A percentile compares a stretch with the other conserved stretches of the same genome.
Evolutionary conservation across 2,113 vertebrate genomes (phyloP).

Genomic region (Triplophysa tibetana): DNA sequence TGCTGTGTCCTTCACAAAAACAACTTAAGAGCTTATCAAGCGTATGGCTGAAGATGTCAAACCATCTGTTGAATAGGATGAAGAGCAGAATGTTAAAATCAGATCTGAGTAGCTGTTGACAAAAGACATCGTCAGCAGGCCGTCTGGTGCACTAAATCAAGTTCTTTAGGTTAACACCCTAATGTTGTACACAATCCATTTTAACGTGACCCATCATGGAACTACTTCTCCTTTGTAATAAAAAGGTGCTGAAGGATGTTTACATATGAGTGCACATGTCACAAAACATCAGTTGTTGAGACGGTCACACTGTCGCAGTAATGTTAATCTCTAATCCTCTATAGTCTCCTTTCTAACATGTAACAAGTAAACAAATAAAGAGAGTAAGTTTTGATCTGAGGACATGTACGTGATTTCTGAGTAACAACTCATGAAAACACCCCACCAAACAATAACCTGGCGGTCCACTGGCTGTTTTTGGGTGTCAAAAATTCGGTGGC

Average conservation of each 20-base stretch:
- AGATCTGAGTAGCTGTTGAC: conserved; percentile 4
- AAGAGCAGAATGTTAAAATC: background rate
- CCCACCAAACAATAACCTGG: no score
- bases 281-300: background rate
- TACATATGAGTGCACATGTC: background rate
- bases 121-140: background rate
- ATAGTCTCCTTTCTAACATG: conserved; percentile 7
- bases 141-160: background rate
- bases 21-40: conserved; percentile 52
- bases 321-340: conserved; percentile 53
- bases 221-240: no score
- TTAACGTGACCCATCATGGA: background rate
- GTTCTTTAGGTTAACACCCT: background rate
- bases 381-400: background rate
- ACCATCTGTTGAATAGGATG: conserved; percentile 52
- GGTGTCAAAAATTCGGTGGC: no score
- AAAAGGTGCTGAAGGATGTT: background rate
- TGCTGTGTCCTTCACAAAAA: conserved; percentile 27
- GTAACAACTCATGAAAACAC: background rate
- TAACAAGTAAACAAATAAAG: conserved; percentile 49
- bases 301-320: conserved; percentile 13
- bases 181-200: background rate
- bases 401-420: conserved; percentile 3
- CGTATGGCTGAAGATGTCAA: conserved; percentile 50
- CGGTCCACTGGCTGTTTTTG: no score